These are phyloP conservation scores for Brachyptera putata DNA, from an alignment of 2,888 invertebrate species.

Conservation along the genomic window DNA sequence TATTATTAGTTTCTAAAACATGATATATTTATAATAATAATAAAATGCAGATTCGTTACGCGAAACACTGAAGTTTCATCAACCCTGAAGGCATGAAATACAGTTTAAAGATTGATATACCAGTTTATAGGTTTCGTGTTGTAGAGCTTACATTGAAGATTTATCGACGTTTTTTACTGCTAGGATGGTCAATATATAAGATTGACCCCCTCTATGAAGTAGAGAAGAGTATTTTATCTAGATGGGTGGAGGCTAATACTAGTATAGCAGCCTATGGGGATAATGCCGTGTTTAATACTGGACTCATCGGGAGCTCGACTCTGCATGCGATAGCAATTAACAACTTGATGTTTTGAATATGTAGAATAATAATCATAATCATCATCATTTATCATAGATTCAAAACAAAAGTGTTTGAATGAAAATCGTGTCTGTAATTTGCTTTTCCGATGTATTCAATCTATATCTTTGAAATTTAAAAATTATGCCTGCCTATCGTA, in stretches of 20 bases:
- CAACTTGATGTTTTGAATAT: constrained; percentile 7
- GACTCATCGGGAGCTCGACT: constrained; percentile 3
- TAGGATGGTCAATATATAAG: not conserved
- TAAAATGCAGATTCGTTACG: constrained; percentile 11
- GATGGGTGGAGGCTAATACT: not conserved
- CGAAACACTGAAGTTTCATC: no score
- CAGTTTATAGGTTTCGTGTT: not conserved
- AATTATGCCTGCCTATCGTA: no score
- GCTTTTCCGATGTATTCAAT: no score
- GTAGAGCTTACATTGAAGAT: not conserved
- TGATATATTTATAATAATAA: not conserved
- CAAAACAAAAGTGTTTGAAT: no score
- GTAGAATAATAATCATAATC: no score
- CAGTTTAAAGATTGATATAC: not conserved
- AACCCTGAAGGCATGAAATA: no score
- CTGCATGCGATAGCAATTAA: constrained; percentile 11
- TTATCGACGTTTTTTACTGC: not conserved
- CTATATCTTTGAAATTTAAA: no score
- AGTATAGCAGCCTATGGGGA: no score
- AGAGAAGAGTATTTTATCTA: not conserved
- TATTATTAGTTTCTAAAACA: not conserved
- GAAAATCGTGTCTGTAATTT: no score
- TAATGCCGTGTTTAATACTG: no score
- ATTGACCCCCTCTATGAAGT: constrained; percentile 13
- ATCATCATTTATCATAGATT: no score